Evolutionary conservation across 2,797 vertebrate genomes (phyloP).

Genomic region (Sebastes iracundus): DNA sequence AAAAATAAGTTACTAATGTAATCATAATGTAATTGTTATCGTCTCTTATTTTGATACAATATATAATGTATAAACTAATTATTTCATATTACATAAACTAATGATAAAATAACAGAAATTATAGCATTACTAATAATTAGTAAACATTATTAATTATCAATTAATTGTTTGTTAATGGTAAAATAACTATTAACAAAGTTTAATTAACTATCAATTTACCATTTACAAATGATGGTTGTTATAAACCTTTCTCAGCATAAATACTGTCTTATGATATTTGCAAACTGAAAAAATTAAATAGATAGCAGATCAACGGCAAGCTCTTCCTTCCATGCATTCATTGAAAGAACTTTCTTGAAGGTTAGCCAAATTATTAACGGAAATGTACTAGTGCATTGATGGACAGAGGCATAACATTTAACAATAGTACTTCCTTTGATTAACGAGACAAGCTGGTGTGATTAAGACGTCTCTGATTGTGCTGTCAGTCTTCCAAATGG

Average conservation of each 20-base stretch:
- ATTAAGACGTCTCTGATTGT: slow-evolving; percentile 82
- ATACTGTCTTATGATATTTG: background rate
- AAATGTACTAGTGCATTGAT: slow-evolving; percentile 69
- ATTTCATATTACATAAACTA: too few species aligned
- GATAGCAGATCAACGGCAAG: slow-evolving; percentile 12
- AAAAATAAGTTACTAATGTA: background rate
- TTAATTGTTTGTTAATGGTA: too few species aligned
- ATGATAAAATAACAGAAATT: too few species aligned
- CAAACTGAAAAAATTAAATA: background rate
- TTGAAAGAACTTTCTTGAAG: slow-evolving; percentile 73
- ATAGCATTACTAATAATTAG: too few species aligned
- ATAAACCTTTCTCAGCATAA: background rate
- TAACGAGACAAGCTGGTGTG: slow-evolving; percentile 77
- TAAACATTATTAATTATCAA: too few species aligned
- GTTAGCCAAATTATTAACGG: slow-evolving; percentile 81
- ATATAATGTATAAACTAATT: too few species aligned
- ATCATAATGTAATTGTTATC: too few species aligned
- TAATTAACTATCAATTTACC: too few species aligned
- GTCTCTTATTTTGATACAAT: too few species aligned
- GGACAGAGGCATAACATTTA: slow-evolving; percentile 74
- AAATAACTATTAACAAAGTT: too few species aligned
- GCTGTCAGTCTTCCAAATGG: slow-evolving; percentile 86
- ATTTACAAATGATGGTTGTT: too few species aligned
- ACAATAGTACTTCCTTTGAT: slow-evolving; percentile 78
- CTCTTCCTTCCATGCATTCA: slow-evolving; percentile 25